Evolutionary conservation across 2,113 vertebrate species (phyloP), one percentile per base, ranked within the genome.

Genomic region (Plecotus auritus): DNA sequence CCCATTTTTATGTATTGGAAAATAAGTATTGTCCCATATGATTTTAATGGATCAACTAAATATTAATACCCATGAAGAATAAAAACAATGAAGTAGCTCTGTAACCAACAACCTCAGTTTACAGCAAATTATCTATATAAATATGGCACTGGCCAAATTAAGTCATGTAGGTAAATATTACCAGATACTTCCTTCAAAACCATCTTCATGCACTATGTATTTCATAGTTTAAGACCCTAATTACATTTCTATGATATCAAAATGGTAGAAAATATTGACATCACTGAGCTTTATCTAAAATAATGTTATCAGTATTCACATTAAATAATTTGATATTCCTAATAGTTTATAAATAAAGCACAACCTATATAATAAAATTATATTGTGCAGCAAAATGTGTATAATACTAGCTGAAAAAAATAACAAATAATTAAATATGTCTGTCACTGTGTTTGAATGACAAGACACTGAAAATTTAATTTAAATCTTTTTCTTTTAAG

Each of bases 401-500:
- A 61, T 72, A 14, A 92, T 69, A 73, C 4, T 14, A 88, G 72
- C 59, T 83, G 13, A 82, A 45, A 91, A 91, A 47, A 93, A 84
- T 61, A 80, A 37, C 32, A 93, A 77, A 85, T 78, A 23, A 94
- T 82, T 90, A 91, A 95, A 61, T 87, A 42, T 80, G 42, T 67
- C 42, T 91, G 3, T 49, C 42, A 77, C 26, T 72, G 16, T 93
- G 5, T 95, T 90, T 85, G 61, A 90, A 90, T 88, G 64, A 66
- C 45, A 76, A 89, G 64, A 67, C 5, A 67, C 3, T 89, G 59
- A 92, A 89, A 84, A 77, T 8, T 13, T 17, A 92, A 88, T 61
- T 94, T 32, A 74, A 4, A 73, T 13, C 13, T 67, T 10, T 66
- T 70, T 40, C 12, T 40, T 11, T 51, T 74, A 40, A 20, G 1